phyloP scores from a whole-genome alignment of 2,888 invertebrate genomes.

The Melanargia galathea region DNA sequence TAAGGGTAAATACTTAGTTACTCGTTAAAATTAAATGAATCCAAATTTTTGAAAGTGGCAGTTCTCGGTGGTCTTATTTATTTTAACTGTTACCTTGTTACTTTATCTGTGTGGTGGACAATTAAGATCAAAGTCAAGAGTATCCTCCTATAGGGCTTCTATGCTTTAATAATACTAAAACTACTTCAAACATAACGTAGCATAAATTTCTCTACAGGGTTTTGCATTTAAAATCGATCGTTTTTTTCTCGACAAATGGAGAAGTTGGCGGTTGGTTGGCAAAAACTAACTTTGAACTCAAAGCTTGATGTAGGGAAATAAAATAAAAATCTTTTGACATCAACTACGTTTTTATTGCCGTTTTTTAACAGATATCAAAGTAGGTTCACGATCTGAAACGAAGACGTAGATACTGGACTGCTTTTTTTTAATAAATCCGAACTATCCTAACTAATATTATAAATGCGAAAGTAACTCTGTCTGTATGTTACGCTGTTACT shows the following conservation, averaged over 20 bases:
- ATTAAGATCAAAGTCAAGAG: too few species aligned
- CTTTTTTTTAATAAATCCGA: too few species aligned
- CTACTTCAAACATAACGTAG: not conserved
- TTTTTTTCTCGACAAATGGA: constrained; percentile 5
- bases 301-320: not conserved
- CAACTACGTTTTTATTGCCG: not conserved
- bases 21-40: too few species aligned
- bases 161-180: not conserved
- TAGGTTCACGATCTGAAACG: not conserved
- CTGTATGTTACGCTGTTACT: too few species aligned
- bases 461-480: too few species aligned
- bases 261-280: not conserved
- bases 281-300: constrained; percentile 3
- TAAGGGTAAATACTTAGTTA: too few species aligned
- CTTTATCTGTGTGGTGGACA: too few species aligned
- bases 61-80: too few species aligned
- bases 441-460: not conserved
- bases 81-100: too few species aligned
- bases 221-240: not conserved
- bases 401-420: too few species aligned
- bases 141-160: too few species aligned
- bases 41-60: too few species aligned
- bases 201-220: not conserved
- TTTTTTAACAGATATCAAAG: not conserved
- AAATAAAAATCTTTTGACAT: not conserved